Percentiles rank a stretch among this genome's conserved stretches.
Evolutionary conservation across 2,797 vertebrate species (phyloP).

Genomic region (Acanthopagrus latus): DNA sequence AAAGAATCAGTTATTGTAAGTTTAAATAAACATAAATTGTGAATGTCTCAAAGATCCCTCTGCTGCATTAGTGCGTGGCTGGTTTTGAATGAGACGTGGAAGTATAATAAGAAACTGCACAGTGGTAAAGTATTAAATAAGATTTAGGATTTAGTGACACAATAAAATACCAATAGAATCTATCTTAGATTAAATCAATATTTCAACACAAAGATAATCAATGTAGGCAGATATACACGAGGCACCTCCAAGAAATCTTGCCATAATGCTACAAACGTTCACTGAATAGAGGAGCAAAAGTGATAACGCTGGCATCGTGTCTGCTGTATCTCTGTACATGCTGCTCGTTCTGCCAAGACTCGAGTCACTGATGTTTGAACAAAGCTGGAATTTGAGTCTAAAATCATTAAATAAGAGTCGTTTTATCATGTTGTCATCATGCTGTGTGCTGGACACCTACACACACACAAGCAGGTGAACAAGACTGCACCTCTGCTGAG

Average conservation of each 20-base stretch:
- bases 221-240: neutral
- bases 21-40: neutral
- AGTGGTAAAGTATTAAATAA: neutral
- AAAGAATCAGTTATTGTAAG: neutral
- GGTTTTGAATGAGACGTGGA: neutral
- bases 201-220: neutral
- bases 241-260: neutral
- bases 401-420: conserved; percentile 1
- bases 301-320: neutral
- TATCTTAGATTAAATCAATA: neutral
- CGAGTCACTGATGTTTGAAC: neutral
- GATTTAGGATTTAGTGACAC: neutral
- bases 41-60: neutral
- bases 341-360: neutral
- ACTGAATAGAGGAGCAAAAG: neutral
- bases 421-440: neutral
- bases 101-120: neutral
- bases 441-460: neutral
- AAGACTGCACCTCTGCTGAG: conserved; percentile 18
- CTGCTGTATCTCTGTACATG: neutral
- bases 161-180: neutral
- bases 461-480: conserved; percentile 17
- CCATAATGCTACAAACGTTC: neutral
- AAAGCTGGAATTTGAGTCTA: neutral
- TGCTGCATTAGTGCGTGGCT: too few species aligned